Percentiles rank a stretch among this genome's conserved stretches.
Conservation (phyloP, 2,797 vertebrate genomes). For the Lepilemur septentrionalis region DNA sequence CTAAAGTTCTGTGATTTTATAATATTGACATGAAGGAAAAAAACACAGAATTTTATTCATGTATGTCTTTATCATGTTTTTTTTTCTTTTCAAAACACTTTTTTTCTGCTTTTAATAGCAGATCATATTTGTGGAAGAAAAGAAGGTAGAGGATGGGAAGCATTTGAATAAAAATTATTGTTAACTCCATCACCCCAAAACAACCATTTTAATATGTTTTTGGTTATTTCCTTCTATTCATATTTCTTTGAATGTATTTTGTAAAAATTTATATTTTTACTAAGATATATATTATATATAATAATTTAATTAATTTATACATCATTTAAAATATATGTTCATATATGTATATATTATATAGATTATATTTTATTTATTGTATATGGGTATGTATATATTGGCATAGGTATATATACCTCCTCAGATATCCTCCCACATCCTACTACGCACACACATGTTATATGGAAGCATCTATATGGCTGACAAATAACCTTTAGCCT, state of each 20-base stretch:
- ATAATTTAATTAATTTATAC: not conserved
- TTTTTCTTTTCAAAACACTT: not conserved
- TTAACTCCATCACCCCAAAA: not conserved
- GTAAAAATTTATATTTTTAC: not conserved
- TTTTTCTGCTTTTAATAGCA: not conserved
- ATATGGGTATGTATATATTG: not conserved
- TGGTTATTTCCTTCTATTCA: not conserved
- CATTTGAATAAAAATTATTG: not conserved
- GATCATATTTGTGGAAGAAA: not conserved
- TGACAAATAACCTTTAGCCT: not conserved
- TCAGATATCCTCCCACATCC: not conserved
- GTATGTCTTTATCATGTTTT: not conserved
- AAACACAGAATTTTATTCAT: not conserved
- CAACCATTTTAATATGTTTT: not conserved
- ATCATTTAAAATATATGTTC: not conserved
- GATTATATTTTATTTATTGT: not conserved
- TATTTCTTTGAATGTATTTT: not conserved
- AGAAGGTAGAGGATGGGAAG: not conserved
- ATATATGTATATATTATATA: not conserved
- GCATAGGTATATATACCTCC: not conserved
- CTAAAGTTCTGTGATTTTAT: not conserved
- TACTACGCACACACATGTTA: rapidly evolving
- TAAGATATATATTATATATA: not conserved
- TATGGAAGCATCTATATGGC: not conserved
- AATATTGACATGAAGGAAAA: not conserved